Evolutionary conservation across 2,113 vertebrate genomes (phyloP).

Genomic region (Azemiops feae): DNA sequence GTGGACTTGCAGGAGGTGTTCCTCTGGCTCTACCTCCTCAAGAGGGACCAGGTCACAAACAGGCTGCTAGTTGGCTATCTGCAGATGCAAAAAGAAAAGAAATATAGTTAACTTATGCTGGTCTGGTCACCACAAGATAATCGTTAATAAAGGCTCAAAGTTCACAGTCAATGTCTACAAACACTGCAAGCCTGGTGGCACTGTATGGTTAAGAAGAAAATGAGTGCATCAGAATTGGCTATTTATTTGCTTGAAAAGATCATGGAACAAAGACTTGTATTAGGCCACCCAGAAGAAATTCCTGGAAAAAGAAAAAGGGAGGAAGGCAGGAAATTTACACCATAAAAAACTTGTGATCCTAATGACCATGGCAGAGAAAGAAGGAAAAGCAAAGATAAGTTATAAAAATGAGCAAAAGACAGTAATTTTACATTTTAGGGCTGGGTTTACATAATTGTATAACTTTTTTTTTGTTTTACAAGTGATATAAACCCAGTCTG

Average conservation of each 20-base stretch:
- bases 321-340: neutral
- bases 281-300: neutral
- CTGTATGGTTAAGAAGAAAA: neutral
- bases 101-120: neutral
- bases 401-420: neutral
- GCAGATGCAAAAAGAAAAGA: neutral
- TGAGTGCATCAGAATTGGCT: neutral
- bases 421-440: neutral
- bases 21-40: neutral
- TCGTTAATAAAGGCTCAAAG: neutral
- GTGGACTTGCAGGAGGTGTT: neutral
- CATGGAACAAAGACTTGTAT: neutral
- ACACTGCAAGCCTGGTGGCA: neutral
- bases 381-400: neutral
- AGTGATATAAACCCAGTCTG: neutral
- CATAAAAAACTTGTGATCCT: neutral
- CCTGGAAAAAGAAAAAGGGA: neutral
- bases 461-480: neutral
- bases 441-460: neutral
- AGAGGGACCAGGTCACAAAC: neutral
- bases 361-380: neutral
- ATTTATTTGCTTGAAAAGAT: neutral
- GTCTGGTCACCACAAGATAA: neutral
- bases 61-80: neutral
- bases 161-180: neutral